phyloP scores from a whole-genome alignment of 2,888 invertebrate genomes.

The Cosmia pyralina region DNA sequence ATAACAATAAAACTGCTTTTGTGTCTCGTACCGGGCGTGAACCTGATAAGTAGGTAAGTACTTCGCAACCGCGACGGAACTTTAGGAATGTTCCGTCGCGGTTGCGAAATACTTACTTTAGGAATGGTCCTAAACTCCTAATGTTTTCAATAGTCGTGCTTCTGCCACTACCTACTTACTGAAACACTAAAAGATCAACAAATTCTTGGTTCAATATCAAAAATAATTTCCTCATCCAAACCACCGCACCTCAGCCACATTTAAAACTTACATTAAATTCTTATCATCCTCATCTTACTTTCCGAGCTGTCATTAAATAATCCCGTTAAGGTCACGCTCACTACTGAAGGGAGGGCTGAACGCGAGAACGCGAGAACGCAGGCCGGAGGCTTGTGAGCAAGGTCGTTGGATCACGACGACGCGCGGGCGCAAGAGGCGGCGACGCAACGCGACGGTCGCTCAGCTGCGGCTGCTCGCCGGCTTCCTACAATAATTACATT shows the following conservation, averaged over 20 bases:
- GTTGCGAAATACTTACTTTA: too few species aligned
- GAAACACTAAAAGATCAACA: background rate
- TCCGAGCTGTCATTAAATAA: conserved; percentile 67
- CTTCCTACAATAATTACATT: conserved; percentile 65
- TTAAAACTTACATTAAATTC: conserved; percentile 59
- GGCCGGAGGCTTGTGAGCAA: conserved; percentile 41
- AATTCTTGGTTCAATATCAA: background rate
- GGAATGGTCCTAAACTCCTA: background rate
- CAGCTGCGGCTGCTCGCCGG: conserved; percentile 41
- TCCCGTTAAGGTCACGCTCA: conserved; percentile 65
- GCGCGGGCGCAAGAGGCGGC: conserved; percentile 56
- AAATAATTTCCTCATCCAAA: conserved; percentile 25
- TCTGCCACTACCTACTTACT: background rate
- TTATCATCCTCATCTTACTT: conserved; percentile 59
- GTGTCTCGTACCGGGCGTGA: too few species aligned
- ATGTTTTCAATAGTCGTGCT: background rate
- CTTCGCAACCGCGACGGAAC: background rate
- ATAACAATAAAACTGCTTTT: too few species aligned
- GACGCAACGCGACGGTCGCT: conserved; percentile 59
- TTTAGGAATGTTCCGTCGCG: too few species aligned
- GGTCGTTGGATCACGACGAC: conserved; percentile 56
- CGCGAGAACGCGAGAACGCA: conserved; percentile 15
- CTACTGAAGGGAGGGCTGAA: conserved; percentile 60
- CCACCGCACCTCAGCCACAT: conserved; percentile 40
- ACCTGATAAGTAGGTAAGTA: too few species aligned